These are phyloP conservation scores for Erannis defoliaria DNA, from an alignment of 2,888 invertebrate species.

Conservation along the genomic window DNA sequence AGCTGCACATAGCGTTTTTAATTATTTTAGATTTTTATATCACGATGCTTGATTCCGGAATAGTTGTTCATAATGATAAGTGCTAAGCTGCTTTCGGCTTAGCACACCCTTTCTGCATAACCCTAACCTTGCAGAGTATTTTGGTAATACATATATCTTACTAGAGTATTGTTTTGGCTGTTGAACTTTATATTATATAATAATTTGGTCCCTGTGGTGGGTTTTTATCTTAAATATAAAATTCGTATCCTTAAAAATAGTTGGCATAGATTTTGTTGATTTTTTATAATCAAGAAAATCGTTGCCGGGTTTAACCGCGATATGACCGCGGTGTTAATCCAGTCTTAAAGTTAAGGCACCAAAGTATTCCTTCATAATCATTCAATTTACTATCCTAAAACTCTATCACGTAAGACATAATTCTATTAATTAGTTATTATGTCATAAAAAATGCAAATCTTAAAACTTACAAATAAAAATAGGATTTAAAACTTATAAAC, in stretches of 20 bases:
- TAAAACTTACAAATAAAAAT: background rate
- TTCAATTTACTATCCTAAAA: background rate
- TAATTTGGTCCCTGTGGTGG: conserved; percentile 14
- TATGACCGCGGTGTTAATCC: no score
- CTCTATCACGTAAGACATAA: background rate
- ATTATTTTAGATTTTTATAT: no score
- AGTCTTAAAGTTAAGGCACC: conserved; percentile 6
- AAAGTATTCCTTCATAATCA: background rate
- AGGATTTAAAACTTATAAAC: background rate
- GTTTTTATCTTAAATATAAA: background rate
- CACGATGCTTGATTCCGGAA: no score
- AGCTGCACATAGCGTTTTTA: no score
- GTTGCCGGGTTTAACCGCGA: background rate
- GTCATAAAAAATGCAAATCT: background rate
- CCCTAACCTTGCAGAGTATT: background rate
- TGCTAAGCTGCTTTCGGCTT: background rate
- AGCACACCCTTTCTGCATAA: background rate
- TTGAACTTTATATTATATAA: no score
- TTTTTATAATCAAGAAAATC: background rate
- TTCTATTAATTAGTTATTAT: background rate
- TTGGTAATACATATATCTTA: background rate
- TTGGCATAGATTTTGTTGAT: background rate
- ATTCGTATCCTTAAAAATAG: background rate
- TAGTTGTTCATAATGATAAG: no score
- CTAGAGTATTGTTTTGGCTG: conserved; percentile 4